Evolutionary conservation across 2,113 vertebrate species (phyloP), one percentile per base, ranked within the genome.

Genomic region (Cyprinodon tularosa): DNA sequence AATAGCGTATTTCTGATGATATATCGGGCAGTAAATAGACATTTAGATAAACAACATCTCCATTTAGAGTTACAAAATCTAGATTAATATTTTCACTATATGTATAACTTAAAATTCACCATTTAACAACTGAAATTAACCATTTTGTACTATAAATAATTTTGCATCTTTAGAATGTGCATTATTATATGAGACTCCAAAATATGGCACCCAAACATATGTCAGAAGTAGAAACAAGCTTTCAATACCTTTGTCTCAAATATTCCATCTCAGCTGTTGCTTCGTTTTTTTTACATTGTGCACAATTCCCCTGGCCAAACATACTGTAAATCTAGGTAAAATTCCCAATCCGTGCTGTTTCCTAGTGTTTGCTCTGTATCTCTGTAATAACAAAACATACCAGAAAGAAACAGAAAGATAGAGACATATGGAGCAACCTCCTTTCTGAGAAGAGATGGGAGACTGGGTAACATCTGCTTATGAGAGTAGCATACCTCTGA

Each of bases 381-480:
- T 68, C 66, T 39, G 17, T 76, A n/a, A 13, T 68, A 17, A 40
- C 71, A 63, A 77, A 29, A 85, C n/a, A 72, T 13, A 72, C 57
- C 83, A 3, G 0, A 66, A 72, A 22, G 22, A 48, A 50, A 37
- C 47, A 63, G 73, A 68, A 57, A 42, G 0, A 80, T 44, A 36
- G 22, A 57, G 2, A 81, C 71, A 83, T 66, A 76, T 60, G 48
- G 73, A 78, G 13, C 88, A 73, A 88, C 78, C 37, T 50, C 83
- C 84, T 76, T 53, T 79, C 77, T 89, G 45, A 82, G 76, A 67
- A 3, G 74, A 84, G 88, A 82, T 78, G 71, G 84, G 78, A 86
- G 76, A 84, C 83, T 88, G 86, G 87, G 74, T 72, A 90, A 91
- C 88, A 92, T 91, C 89, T 91, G 90, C 78, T 90, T 78, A 59